Evolutionary conservation across 2,888 invertebrate genomes (phyloP), one percentile per base, ranked within the genome.

Genomic region (Morpho achilles): DNA sequence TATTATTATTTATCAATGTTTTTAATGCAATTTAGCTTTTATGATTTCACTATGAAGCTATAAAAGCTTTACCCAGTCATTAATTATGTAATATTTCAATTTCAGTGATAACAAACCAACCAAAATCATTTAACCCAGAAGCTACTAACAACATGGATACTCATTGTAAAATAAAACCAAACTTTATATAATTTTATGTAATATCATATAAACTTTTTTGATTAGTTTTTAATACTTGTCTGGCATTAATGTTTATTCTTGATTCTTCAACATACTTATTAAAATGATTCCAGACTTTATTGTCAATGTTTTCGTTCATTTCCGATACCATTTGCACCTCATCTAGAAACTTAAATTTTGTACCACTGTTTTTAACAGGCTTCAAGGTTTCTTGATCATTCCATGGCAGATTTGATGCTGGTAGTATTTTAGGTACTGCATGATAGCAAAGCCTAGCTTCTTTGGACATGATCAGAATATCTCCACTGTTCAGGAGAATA

Each of bases 231-330:
- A 97, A 86, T 43, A 99, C 98, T 89, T 99, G 98, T 75, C 99
- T 90, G 7, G 98, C 94, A 91, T 98, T 99, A 67, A 99, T 93
- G 89, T 99, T 99, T 57, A 99, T 96, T 75, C 99, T 93, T 42
- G 96, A 95, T 69, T 92, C 90, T 53, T 87, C 80, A 48, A 96
- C 82, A 81, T 96, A 97, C 52, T 86, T 77, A 22, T 84, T 76
- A 73, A 92, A 94, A 4, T 84, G 87, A 59, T 74, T 71, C 94
- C 94, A 94, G 71, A 86, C 74, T 22, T 70, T 47, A 59, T 71
- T 63, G 50, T 80, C 72, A 49, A 61, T 50, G 61, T 81, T 84
- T 65, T 65, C 70, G 53, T 79, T 79, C 52, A 82, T 73, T 43
- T 55, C 50, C 49, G 53, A 47, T 22, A 70, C 44, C n/a, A 79